These are phyloP conservation scores for Vulpes vulpes DNA, from an alignment of 2,113 vertebrate species.

Conservation along the genomic window DNA sequence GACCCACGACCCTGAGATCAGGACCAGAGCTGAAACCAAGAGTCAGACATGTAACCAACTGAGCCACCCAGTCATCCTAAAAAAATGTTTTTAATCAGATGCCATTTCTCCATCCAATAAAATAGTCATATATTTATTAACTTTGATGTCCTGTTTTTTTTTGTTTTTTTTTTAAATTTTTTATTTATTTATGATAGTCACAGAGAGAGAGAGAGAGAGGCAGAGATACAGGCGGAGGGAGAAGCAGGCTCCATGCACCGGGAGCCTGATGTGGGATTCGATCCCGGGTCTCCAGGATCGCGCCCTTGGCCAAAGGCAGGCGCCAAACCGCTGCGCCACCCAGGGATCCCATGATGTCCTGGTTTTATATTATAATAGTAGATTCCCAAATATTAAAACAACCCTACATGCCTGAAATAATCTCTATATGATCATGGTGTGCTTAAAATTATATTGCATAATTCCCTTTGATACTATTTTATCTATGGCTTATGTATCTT, in stretches of 20 bases:
- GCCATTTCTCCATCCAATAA: neutral
- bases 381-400: conserved; percentile 11
- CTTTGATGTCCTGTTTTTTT: neutral
- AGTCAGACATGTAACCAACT: accelerated
- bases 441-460: neutral
- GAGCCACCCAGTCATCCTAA: neutral
- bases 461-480: conserved; percentile 31
- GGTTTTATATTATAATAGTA: neutral
- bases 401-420: neutral
- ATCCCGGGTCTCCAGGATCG: too few relatives aligned
- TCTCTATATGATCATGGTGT: neutral
- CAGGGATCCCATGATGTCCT: too few relatives aligned
- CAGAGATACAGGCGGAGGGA: too few relatives aligned
- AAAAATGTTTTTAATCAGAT: neutral
- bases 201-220: too few relatives aligned
- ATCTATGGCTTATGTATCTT: neutral
- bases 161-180: too few relatives aligned
- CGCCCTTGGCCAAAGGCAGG: too few relatives aligned
- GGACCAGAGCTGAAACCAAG: neutral
- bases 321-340: too few relatives aligned
- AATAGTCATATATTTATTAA: neutral
- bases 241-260: too few relatives aligned
- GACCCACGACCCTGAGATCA: neutral
- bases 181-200: too few relatives aligned
- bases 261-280: too few relatives aligned